Conservation (phyloP, 2,888 invertebrate species). For the Dryobotodes eremita region DNA sequence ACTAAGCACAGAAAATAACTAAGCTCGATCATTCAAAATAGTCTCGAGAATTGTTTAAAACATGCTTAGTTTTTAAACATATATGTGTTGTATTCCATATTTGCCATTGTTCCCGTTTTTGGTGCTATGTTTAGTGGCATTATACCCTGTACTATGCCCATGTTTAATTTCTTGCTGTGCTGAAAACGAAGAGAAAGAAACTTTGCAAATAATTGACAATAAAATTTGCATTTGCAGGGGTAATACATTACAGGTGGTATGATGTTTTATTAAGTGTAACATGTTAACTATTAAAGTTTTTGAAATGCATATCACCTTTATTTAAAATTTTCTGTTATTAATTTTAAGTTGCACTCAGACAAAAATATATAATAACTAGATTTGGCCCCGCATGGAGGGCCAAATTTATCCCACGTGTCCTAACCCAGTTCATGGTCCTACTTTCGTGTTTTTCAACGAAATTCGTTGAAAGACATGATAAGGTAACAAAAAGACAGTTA, state of each 20-base stretch:
- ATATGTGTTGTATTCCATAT: conserved; percentile 40
- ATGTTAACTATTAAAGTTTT: conserved; percentile 21
- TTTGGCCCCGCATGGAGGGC: not conserved
- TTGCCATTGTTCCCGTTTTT: conserved; percentile 66
- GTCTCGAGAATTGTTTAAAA: not conserved
- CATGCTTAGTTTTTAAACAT: conserved; percentile 17
- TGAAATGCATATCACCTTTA: not conserved
- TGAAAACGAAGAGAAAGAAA: conserved; percentile 32
- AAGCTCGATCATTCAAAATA: not conserved
- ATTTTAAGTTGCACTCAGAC: not conserved
- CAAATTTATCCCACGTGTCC: no score
- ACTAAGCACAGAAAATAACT: conserved; percentile 5
- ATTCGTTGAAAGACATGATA: no score
- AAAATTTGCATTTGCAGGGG: conserved; percentile 18
- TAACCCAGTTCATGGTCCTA: no score
- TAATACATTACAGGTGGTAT: not conserved
- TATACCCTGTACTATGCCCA: conserved; percentile 72
- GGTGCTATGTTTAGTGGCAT: conserved; percentile 65
- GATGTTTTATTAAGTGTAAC: not conserved
- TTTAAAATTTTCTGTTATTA: not conserved
- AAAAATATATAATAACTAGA: not conserved
- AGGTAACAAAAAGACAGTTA: no score
- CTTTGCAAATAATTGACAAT: conserved; percentile 5
- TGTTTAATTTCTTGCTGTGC: conserved; percentile 63
- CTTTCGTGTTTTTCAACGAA: no score